Percentiles rank a stretch among this genome's conserved stretches.
Conservation (phyloP, 2,113 vertebrate genomes). For the Myotis davidii region DNA sequence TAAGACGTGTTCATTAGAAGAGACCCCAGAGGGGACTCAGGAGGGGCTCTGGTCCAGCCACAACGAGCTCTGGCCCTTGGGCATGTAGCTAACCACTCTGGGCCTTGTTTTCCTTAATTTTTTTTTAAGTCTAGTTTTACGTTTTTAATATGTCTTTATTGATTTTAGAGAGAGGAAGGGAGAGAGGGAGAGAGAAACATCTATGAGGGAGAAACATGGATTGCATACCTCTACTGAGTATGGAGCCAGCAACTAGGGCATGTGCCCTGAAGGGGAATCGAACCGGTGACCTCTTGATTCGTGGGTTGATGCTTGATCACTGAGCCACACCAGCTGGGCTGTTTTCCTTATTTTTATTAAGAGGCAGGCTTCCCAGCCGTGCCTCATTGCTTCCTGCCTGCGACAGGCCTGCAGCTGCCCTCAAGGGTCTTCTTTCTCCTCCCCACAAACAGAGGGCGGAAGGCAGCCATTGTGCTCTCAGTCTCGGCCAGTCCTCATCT, state of each 20-base stretch:
- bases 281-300: too few species aligned
- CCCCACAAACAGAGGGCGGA: too few species aligned
- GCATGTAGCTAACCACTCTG: not conserved
- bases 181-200: too few species aligned
- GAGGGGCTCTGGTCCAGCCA: not conserved
- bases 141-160: too few species aligned
- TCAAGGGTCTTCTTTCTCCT: not conserved
- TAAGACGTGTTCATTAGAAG: not conserved
- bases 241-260: too few species aligned
- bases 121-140: not conserved
- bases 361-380: not conserved
- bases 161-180: too few species aligned
- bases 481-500: not conserved
- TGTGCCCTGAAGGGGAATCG: too few species aligned
- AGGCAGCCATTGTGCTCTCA: not conserved
- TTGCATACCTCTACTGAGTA: too few species aligned
- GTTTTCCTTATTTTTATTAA: not conserved
- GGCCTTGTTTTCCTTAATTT: not conserved
- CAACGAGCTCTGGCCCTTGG: not conserved
- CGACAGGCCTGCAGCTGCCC: not conserved
- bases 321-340: too few species aligned
- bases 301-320: too few species aligned
- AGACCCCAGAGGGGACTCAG: not conserved
- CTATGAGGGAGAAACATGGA: too few species aligned
- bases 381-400: not conserved